phyloP scores from a whole-genome alignment of 2,797 vertebrate species.

The Pseudomugil tenellus region DNA sequence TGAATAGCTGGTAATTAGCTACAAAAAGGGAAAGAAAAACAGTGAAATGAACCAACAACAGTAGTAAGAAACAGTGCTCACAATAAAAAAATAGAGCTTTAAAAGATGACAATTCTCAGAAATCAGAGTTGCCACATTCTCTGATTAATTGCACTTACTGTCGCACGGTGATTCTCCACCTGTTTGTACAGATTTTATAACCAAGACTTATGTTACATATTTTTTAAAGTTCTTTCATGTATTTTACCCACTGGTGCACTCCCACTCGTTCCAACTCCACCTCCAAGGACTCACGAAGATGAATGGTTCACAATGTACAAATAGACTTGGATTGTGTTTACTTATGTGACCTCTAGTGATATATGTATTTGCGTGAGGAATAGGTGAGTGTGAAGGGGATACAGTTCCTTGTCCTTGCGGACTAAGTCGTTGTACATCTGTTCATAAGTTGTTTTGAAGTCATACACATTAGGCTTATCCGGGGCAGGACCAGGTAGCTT shows the following conservation, averaged over 20 bases:
- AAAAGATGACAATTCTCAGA: neutral
- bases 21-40: neutral
- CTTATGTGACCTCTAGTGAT: constrained; percentile 24
- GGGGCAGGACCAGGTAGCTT: constrained; percentile 97
- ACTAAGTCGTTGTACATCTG: constrained; percentile 99
- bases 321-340: constrained; percentile 17
- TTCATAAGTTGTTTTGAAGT: constrained; percentile 99
- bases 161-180: constrained; percentile 7
- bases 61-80: neutral
- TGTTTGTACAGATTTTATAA: constrained; percentile 22
- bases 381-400: constrained; percentile 84
- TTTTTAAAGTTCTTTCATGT: constrained; percentile 23
- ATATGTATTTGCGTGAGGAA: constrained; percentile 15
- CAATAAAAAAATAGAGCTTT: neutral
- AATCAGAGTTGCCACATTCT: constrained; percentile 1
- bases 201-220: constrained; percentile 19
- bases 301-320: neutral
- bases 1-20: neutral
- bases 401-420: constrained; percentile 99
- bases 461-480: constrained; percentile 98
- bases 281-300: constrained; percentile 17
- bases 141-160: constrained; percentile 42
- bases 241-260: constrained; percentile 43
- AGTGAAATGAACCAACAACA: neutral
- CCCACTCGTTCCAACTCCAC: constrained; percentile 24